A percentile compares a stretch with the other conserved stretches of the same genome.
These are phyloP conservation scores for Mercenaria mercenaria DNA, from an alignment of 1,140 invertebrate genomes.

Conservation along the genomic window DNA sequence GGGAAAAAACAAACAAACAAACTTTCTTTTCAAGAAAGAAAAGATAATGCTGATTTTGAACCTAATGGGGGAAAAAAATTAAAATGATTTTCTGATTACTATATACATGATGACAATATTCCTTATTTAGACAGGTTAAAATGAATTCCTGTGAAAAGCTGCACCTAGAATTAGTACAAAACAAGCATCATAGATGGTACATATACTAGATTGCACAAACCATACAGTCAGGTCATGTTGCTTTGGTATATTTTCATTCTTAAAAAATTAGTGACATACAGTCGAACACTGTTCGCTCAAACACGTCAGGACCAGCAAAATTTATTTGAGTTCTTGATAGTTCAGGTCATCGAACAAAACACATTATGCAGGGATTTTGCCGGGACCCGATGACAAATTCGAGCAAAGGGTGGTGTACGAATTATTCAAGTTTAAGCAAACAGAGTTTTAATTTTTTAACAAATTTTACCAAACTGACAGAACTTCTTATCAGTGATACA, in stretches of 20 bases:
- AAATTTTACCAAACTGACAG: too few species aligned
- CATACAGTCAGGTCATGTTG: not conserved
- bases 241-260: not conserved
- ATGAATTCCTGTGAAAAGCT: slow-evolving; percentile 1
- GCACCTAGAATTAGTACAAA: slow-evolving; percentile 2
- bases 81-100: not conserved
- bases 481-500: too few species aligned
- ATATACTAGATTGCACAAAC: not conserved
- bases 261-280: too few species aligned
- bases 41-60: not conserved
- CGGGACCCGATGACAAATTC: too few species aligned
- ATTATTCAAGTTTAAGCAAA: too few species aligned
- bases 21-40: slow-evolving; percentile 1
- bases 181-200: not conserved
- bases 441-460: too few species aligned
- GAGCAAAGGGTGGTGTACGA: too few species aligned
- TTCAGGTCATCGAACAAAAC: too few species aligned
- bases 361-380: too few species aligned
- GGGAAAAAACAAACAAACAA: not conserved
- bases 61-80: not conserved
- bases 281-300: too few species aligned
- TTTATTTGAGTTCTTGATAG: too few species aligned
- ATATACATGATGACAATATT: not conserved
- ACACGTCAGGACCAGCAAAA: too few species aligned
- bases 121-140: slow-evolving; percentile 17